Base-by-base conservation (phyloP, 2,888 invertebrate species). In the Cryptus viduatorius region DNA sequence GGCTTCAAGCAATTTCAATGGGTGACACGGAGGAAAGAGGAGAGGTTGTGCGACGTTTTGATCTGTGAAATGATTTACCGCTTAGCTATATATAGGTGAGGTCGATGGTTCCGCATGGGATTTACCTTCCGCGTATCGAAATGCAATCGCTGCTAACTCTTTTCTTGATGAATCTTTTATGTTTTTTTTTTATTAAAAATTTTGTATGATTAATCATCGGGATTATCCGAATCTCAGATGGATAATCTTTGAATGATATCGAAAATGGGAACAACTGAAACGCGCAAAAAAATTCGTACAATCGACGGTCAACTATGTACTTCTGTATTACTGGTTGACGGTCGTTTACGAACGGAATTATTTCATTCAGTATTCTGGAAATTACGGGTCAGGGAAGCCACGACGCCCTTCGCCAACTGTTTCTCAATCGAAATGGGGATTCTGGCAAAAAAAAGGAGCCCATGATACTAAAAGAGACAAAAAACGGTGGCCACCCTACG, bases 311-410 rank as follows among this genome's bases (percentile, higher is more conserved):
- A 59, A 12, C 56, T 31, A 31, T 14, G 14, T 29, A 14, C 29
- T 29, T 14, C 59, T 61, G 61, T 24, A 46, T 61, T 73, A n/a
- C 73, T 59, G 50, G 31, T 69, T 46, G 78, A 50, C 67, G 82
- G 67, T 67, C 61, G 48, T 53, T 82, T 67, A 75, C 83, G 64
- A 53, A 19, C 48, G 53, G 78, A 83, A 86, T 87, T 87, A 88
- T 88, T 87, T 91, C 88, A 89, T 89, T 87, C 89, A 81, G 88
- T 87, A 90, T 92, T 92, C 90, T 89, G 89, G 89, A 91, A 93
- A 92, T 91, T 91, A 90, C 87, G 86, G 72, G 85, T 86, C 89
- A 67, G 46, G 72, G 87, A 86, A 89, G 86, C 89, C 89, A 88
- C 79, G 72, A 37, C 37, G 24, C 24, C 4, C 46, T 48, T 78